These are phyloP conservation scores for Caenorhabditis wallacei DNA, from an alignment of 2,888 invertebrate species.

Conservation along the genomic window DNA sequence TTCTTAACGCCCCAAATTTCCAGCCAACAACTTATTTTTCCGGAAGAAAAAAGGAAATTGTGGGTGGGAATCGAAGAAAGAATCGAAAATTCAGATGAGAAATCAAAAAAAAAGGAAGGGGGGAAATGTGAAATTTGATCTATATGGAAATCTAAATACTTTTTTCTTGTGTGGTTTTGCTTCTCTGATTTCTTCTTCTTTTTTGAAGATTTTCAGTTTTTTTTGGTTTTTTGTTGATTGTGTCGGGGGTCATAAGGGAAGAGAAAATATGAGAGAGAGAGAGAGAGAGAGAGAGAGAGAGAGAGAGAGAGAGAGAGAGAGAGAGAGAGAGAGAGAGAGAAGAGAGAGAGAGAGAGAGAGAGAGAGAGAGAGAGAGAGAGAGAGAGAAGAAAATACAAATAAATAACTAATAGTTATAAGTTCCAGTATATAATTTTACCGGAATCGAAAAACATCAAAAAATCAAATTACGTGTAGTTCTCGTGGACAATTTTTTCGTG, in stretches of 20 bases:
- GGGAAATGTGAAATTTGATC: conserved; percentile 29
- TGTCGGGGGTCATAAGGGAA: not conserved
- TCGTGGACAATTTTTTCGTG: too few species aligned
- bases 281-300: not conserved
- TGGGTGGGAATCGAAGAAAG: conserved; percentile 3
- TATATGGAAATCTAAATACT: conserved; percentile 33
- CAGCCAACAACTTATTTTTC: conserved; percentile 8
- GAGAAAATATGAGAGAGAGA: not conserved
- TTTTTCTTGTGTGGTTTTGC: conserved; percentile 13
- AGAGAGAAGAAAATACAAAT: not conserved
- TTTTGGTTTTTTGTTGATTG: not conserved
- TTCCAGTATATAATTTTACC: too few species aligned
- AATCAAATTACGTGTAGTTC: too few species aligned
- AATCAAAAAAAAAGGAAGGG: conserved; percentile 31
- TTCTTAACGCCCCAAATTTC: too few species aligned
- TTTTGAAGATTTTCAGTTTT: not conserved
- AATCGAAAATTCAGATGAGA: conserved; percentile 1
- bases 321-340: not conserved
- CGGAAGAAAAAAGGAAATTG: conserved; percentile 6
- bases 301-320: not conserved
- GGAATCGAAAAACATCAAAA: too few species aligned
- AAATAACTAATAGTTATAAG: not conserved
- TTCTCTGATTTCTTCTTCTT: conserved; percentile 37
- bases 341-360: not conserved
- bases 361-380: not conserved